Evolutionary conservation across 2,888 invertebrate genomes (phyloP), one percentile per base, ranked within the genome.

Genomic region (Syrista parreyssii): DNA sequence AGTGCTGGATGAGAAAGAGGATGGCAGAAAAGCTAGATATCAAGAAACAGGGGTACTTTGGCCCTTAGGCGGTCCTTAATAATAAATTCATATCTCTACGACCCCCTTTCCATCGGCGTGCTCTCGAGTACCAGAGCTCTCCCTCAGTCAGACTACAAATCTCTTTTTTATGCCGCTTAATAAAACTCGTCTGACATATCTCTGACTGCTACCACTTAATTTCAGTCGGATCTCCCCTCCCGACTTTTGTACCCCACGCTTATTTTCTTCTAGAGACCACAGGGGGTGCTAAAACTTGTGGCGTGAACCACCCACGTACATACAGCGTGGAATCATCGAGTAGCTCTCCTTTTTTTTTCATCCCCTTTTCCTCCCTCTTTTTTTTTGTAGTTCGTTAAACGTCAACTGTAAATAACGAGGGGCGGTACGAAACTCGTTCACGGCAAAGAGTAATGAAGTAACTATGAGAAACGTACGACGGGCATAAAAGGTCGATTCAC

Each of bases 191-290:
- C 90, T 88, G 91, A 90, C 91, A 89, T 91, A 91, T 91, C 89
- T 90, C 88, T 86, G 90, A 90, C 91, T 90, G 87, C 89, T 89
- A 90, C 90, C 89, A 91, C 91, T 91, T 91, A 91, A 91, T 91
- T 91, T 89, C 84, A 85, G 80, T 76, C 76, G 68, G 74, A 71
- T 75, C 55, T 55, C 75, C 78, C 75, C 78, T 75, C 78, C 73
- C 72, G 74, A 78, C 75, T 74, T 74, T 78, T 74, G 75, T 75
- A 78, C 75, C 72, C 75, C 75, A 71, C 78, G 78, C 76, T 76
- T 79, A 76, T 79, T 80, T 79, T 78, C 77, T 76, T 69, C 32
- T 40, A 23, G 72, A 68, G 72, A 76, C 76, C 79, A 75, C 34
- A 74, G n/a, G 35, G 33, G 34, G 33, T 31, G 30, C 33, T 30